Percentiles rank a stretch among this genome's conserved stretches.
These are phyloP conservation scores for Drosophila anomalata DNA, from an alignment of 2,888 invertebrate genomes.

Conservation along the genomic window DNA sequence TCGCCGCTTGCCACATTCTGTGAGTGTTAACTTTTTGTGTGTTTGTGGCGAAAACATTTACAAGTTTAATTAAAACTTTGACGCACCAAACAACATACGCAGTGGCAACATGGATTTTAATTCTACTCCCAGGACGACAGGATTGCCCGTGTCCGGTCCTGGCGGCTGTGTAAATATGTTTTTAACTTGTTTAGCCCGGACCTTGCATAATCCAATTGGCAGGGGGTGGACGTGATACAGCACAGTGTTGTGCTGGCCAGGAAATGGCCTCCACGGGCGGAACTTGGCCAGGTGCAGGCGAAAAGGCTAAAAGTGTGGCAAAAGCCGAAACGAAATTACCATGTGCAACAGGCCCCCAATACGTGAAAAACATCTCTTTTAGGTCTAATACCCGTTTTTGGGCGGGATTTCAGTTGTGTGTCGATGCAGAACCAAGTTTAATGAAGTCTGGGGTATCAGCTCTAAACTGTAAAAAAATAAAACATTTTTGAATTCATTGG, in stretches of 20 bases:
- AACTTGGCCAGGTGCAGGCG: slow-evolving; percentile 39
- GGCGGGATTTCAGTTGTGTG: neutral
- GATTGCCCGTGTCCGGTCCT: slow-evolving; percentile 26
- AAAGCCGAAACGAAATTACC: slow-evolving; percentile 51
- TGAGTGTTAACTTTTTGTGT: slow-evolving; percentile 34
- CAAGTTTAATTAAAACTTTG: slow-evolving; percentile 74
- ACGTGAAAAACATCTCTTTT: slow-evolving; percentile 2
- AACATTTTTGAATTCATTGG: neutral
- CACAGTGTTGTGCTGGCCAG: slow-evolving; percentile 4
- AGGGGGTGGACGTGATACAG: slow-evolving; percentile 13
- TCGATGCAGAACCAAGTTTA: neutral
- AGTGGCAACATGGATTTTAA: slow-evolving; percentile 19
- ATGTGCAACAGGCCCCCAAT: slow-evolving; percentile 28
- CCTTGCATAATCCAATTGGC: slow-evolving; percentile 56
- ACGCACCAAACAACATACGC: slow-evolving; percentile 35
- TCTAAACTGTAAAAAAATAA: neutral
- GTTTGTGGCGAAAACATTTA: slow-evolving; percentile 59
- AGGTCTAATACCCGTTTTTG: neutral
- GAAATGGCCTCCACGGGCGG: slow-evolving; percentile 46
- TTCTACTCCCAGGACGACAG: slow-evolving; percentile 22
- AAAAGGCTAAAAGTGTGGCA: slow-evolving; percentile 52
- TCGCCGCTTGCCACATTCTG: neutral
- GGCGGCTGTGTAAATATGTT: slow-evolving; percentile 57
- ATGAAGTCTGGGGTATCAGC: neutral
- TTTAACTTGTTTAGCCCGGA: slow-evolving; percentile 63